A percentile compares a stretch with the other conserved stretches of the same genome.
Evolutionary conservation across 2,888 invertebrate species (phyloP).

Genomic region (Eulithis testata): DNA sequence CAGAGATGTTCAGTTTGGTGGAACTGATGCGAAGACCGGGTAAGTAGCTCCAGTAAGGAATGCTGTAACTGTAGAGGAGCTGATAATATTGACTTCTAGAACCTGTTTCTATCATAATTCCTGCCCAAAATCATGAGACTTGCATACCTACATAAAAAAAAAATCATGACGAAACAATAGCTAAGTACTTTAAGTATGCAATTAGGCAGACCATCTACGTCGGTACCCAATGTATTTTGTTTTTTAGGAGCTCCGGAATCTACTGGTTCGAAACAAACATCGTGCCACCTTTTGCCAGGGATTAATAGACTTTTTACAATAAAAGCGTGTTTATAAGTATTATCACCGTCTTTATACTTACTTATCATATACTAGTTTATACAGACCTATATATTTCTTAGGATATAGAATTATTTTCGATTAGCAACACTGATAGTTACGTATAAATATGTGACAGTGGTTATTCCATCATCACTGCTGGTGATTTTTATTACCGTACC

Average conservation of each 20-base stretch:
- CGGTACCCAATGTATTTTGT: slow-evolving; percentile 15
- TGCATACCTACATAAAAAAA: no score
- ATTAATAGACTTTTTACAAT: slow-evolving; percentile 32
- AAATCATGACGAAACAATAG: no score
- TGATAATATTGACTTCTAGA: not conserved
- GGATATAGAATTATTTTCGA: no score
- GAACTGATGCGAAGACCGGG: slow-evolving; percentile 55
- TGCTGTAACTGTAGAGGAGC: not conserved
- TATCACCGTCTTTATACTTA: not conserved
- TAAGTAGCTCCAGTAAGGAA: slow-evolving; percentile 43
- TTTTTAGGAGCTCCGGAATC: slow-evolving; percentile 59
- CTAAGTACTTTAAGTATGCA: no score
- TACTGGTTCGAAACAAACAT: slow-evolving; percentile 56
- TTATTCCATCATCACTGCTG: no score
- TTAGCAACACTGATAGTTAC: no score
- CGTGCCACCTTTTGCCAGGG: slow-evolving; percentile 55
- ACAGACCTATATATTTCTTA: no score
- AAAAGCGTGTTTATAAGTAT: not conserved
- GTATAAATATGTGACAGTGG: no score
- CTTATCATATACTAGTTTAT: not conserved
- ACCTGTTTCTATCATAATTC: no score
- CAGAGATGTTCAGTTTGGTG: slow-evolving; percentile 63
- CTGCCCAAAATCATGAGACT: no score
- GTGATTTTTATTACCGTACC: no score
- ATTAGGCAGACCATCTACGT: no score